Conservation (phyloP, 2,888 invertebrate species). For the Chymomyza caudatula region DNA sequence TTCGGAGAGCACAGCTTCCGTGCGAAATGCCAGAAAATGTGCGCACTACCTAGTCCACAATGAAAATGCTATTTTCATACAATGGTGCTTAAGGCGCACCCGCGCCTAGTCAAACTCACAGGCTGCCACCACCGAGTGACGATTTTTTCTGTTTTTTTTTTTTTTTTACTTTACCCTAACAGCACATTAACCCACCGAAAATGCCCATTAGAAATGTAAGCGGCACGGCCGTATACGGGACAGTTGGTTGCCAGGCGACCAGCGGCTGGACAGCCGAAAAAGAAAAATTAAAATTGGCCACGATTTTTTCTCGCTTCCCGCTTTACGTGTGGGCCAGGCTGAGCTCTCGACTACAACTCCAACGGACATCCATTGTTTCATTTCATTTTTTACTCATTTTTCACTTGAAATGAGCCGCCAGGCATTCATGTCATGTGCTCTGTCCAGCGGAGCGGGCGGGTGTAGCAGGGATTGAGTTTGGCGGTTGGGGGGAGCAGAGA, state of each 20-base stretch:
- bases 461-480: neutral
- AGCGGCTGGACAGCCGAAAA: slow-evolving; percentile 9
- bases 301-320: slow-evolving; percentile 62
- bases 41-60: neutral
- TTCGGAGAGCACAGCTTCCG: slow-evolving; percentile 30
- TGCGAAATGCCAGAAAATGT: slow-evolving; percentile 40
- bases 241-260: neutral
- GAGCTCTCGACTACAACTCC: slow-evolving; percentile 6
- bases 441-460: neutral
- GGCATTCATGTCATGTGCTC: slow-evolving; percentile 68
- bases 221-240: slow-evolving; percentile 25
- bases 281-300: slow-evolving; percentile 77
- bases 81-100: slow-evolving; percentile 14
- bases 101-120: too few relatives aligned
- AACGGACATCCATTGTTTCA: slow-evolving; percentile 72
- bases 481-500: too few relatives aligned
- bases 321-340: neutral
- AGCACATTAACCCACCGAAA: slow-evolving; percentile 71
- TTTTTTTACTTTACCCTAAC: slow-evolving; percentile 62
- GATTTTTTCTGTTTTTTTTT: neutral
- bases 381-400: slow-evolving; percentile 72
- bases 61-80: slow-evolving; percentile 44
- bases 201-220: slow-evolving; percentile 65
- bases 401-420: slow-evolving; percentile 67
- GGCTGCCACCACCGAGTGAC: slow-evolving; percentile 8